phyloP scores from a whole-genome alignment of 2,888 invertebrate genomes.

The Deilephila elpenor region DNA sequence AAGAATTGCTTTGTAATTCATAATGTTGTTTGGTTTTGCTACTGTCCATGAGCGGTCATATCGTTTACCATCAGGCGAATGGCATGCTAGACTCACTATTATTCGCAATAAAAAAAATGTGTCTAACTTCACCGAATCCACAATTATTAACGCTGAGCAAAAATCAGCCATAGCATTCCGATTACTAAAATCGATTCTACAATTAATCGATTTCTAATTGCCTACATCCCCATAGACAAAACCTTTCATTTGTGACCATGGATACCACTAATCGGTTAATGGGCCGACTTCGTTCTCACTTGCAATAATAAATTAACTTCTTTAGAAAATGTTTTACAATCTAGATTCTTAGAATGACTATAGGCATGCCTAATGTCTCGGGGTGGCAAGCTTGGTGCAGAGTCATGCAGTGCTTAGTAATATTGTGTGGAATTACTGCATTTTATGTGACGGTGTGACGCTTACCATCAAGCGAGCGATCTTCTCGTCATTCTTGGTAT shows the following conservation, averaged over 20 bases:
- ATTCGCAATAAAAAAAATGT: no score
- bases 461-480: not conserved
- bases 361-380: not conserved
- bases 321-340: no score
- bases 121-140: not conserved
- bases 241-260: not conserved
- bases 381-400: not conserved
- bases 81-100: not conserved
- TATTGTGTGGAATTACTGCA: not conserved
- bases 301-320: not conserved
- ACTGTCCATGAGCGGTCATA: not conserved
- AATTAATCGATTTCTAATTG: not conserved
- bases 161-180: not conserved
- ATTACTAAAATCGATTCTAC: not conserved
- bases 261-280: slow-evolving; percentile 9
- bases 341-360: no score
- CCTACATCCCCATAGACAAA: not conserved
- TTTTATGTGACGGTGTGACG: not conserved
- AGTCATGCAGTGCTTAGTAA: not conserved
- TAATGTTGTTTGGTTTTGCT: not conserved
- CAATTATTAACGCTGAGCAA: not conserved
- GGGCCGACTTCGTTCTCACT: not conserved
- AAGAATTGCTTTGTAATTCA: no score
- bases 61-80: not conserved
- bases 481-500: not conserved